A percentile compares a stretch with the other conserved stretches of the same genome.
Conservation (phyloP, 1,140 invertebrate species). For the Calliopsis andreniformis region DNA sequence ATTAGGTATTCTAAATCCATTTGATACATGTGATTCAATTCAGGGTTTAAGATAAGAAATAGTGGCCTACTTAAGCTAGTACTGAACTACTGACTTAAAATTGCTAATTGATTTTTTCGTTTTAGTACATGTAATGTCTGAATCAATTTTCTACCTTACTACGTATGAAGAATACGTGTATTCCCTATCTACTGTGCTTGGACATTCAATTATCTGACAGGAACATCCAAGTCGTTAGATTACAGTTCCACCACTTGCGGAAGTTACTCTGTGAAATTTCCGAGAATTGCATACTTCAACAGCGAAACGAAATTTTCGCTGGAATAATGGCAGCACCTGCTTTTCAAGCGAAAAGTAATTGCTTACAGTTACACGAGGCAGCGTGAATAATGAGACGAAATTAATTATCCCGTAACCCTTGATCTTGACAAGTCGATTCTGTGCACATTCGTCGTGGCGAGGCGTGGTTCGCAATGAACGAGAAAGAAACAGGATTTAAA, state of each 20-base stretch:
- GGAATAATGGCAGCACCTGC: no score
- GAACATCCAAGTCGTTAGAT: not conserved
- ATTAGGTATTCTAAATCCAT: no score
- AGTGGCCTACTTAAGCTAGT: no score
- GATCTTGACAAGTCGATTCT: constrained; percentile 14
- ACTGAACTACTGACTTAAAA: no score
- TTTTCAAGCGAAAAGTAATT: constrained; percentile 12
- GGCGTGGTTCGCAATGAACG: constrained; percentile 23
- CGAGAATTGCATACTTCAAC: constrained; percentile 17
- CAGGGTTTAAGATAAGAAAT: no score
- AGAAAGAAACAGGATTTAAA: not conserved
- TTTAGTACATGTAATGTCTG: no score
- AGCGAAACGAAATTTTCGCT: constrained; percentile 12
- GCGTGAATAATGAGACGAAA: constrained; percentile 23
- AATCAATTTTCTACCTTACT: no score
- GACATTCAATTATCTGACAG: not conserved
- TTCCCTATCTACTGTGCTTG: no score
- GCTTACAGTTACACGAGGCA: not conserved
- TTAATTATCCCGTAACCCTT: constrained; percentile 36
- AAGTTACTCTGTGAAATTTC: not conserved
- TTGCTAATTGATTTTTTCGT: no score
- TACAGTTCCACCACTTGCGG: not conserved
- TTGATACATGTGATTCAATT: no score
- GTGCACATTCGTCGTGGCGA: not conserved
- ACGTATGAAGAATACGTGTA: no score